These are phyloP conservation scores for Linnaemya vulpina DNA, from an alignment of 2,888 invertebrate genomes.

Conservation along the genomic window DNA sequence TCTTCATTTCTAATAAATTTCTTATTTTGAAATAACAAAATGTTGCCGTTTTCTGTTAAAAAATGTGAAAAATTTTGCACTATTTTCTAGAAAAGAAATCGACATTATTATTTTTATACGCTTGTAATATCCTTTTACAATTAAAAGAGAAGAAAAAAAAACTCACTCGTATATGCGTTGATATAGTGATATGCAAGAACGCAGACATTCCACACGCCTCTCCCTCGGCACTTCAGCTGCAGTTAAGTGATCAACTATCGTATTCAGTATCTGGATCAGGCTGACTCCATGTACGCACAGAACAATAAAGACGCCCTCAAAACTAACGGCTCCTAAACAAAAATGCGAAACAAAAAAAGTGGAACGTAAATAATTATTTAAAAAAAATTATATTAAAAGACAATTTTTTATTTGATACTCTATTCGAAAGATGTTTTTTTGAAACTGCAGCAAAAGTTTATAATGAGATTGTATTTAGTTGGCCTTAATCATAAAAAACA, in stretches of 20 bases:
- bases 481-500: too few relatives aligned
- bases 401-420: too few relatives aligned
- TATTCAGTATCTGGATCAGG: slow-evolving; percentile 74
- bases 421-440: too few relatives aligned
- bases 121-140: too few relatives aligned
- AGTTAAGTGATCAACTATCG: slow-evolving; percentile 73
- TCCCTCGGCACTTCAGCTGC: slow-evolving; percentile 75
- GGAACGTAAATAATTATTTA: background rate
- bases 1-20: too few relatives aligned
- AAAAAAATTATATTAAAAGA: background rate
- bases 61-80: too few relatives aligned
- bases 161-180: slow-evolving; percentile 75
- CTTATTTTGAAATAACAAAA: too few relatives aligned
- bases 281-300: slow-evolving; percentile 77
- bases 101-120: too few relatives aligned
- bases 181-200: slow-evolving; percentile 77
- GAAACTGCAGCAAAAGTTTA: too few relatives aligned
- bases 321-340: slow-evolving; percentile 76
- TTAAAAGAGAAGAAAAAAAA: background rate
- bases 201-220: slow-evolving; percentile 76
- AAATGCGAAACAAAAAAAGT: background rate
- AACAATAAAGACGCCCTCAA: slow-evolving; percentile 78
- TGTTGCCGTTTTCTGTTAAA: too few relatives aligned
- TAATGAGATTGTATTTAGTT: too few relatives aligned
- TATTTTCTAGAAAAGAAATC: too few relatives aligned